Evolutionary conservation across 2,797 vertebrate species (phyloP).

Genomic region (Acipenser ruthenus): DNA sequence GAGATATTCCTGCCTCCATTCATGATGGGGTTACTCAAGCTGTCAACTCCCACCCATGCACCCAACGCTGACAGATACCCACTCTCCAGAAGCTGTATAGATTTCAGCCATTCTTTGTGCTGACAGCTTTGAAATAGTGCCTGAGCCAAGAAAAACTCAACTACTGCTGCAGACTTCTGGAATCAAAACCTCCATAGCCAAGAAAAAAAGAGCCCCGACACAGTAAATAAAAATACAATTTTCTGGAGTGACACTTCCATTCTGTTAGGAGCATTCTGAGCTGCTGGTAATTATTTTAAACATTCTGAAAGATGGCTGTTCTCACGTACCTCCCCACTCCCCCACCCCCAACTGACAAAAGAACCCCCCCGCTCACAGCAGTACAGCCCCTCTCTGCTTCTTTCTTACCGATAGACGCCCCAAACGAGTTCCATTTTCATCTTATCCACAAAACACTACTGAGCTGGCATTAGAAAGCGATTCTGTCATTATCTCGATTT

Average conservation of each 20-base stretch:
- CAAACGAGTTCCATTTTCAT: constrained; percentile 16
- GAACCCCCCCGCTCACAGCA: constrained; percentile 1
- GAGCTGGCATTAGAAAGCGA: constrained; percentile 12
- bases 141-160: constrained; percentile 19
- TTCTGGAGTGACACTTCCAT: constrained; percentile 44
- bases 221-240: constrained; percentile 53
- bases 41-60: constrained; percentile 33
- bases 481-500: constrained; percentile 17
- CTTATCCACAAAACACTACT: constrained; percentile 10
- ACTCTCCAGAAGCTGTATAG: constrained; percentile 3
- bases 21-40: constrained; percentile 6
- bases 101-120: constrained; percentile 10
- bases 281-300: constrained; percentile 45
- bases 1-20: not conserved
- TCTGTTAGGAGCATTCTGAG: constrained; percentile 34
- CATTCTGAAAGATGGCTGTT: constrained; percentile 25
- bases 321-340: constrained; percentile 11
- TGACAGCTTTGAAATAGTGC: constrained; percentile 25
- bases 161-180: constrained; percentile 14
- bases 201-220: constrained; percentile 32
- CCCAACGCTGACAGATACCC: constrained; percentile 13
- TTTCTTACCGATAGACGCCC: constrained; percentile 18
- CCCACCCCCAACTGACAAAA: constrained; percentile 3
- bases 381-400: constrained; percentile 6
- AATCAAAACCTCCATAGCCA: constrained; percentile 24